Evolutionary conservation across 2,888 invertebrate species (phyloP).

Genomic region (Chymomyza procnemis): DNA sequence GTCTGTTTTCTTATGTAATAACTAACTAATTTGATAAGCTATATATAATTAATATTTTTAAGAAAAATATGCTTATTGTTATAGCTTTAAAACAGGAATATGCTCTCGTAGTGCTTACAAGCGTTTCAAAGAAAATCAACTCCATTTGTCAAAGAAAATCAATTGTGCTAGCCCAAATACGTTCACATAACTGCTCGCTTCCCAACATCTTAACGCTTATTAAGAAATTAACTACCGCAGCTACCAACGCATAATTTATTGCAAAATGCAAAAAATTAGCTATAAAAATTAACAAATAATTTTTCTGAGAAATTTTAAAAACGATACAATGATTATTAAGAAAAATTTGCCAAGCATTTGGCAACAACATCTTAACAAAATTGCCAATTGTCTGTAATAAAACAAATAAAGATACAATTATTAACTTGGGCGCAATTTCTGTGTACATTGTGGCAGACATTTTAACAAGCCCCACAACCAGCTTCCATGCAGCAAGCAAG

Average conservation of each 20-base stretch:
- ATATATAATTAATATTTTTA: no score
- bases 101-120: no score
- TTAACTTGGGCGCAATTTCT: constrained; percentile 52
- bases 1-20: no score
- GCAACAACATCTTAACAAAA: constrained; percentile 22
- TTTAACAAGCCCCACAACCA: constrained; percentile 50
- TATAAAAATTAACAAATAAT: not conserved
- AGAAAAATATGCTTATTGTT: no score
- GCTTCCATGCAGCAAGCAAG: constrained; percentile 17
- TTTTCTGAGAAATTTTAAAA: not conserved
- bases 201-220: not conserved
- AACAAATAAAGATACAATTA: constrained; percentile 63
- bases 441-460: constrained; percentile 35
- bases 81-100: no score
- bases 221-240: not conserved
- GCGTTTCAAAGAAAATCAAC: no score
- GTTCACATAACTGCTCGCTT: no score
- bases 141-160: no score
- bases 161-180: no score
- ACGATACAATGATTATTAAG: not conserved
- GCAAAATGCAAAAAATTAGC: not conserved
- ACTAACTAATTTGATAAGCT: no score
- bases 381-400: constrained; percentile 44
- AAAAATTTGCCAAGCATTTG: constrained; percentile 15
- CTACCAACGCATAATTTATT: not conserved